Percentiles rank a stretch among this genome's conserved stretches.
Evolutionary conservation across 2,113 vertebrate genomes (phyloP).

Genomic region (Empidonax traillii): DNA sequence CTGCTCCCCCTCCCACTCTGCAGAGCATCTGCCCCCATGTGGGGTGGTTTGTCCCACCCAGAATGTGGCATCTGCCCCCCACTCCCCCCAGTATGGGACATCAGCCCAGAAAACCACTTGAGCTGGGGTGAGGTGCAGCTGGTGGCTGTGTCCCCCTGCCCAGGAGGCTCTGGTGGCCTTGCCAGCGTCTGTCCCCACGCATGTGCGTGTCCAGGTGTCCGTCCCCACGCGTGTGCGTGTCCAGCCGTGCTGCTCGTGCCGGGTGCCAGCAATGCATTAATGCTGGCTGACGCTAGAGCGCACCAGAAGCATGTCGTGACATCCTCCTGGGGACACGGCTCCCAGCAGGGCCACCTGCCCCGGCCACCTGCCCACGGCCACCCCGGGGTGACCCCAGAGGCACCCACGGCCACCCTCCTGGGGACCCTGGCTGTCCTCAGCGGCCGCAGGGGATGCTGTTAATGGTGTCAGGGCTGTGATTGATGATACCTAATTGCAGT

Average conservation of each 20-base stretch:
- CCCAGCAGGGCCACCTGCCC: not conserved
- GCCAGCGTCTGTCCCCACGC: not conserved
- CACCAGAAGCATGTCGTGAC: not conserved
- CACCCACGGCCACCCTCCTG: not conserved
- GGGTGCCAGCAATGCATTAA: not conserved
- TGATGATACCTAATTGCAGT: not conserved
- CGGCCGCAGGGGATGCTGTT: not conserved
- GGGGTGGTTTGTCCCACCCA: not conserved
- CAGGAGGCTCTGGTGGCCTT: not conserved
- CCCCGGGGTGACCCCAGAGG: not conserved
- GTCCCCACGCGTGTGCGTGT: not conserved
- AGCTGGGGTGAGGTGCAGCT: not conserved
- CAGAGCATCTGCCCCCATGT: not conserved
- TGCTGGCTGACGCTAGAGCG: constrained; percentile 56
- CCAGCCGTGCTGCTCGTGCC: not conserved
- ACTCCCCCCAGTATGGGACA: rapidly evolving
- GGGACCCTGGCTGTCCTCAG: not conserved
- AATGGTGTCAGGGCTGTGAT: not conserved
- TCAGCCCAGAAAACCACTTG: not conserved
- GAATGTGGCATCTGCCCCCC: not conserved
- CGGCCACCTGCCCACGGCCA: not conserved
- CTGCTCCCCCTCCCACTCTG: not conserved
- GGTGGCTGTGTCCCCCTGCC: not conserved
- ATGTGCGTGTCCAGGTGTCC: no score
- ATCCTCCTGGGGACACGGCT: not conserved